phyloP scores from a whole-genome alignment of 1,140 invertebrate genomes.

The Diprion similis region DNA sequence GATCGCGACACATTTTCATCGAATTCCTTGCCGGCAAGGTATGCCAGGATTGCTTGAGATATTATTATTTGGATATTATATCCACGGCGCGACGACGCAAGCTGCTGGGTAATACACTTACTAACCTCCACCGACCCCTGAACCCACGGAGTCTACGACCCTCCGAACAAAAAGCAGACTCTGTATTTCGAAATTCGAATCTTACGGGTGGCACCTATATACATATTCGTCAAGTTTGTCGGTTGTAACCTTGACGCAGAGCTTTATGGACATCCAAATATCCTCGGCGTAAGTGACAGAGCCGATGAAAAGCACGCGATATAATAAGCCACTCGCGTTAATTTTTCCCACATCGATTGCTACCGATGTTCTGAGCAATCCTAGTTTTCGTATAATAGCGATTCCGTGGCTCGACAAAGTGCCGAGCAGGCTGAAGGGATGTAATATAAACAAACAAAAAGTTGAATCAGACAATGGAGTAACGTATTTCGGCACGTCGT shows the following conservation, averaged over 20 bases:
- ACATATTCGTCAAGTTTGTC: no score
- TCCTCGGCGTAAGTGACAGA: not conserved
- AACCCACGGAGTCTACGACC: not conserved
- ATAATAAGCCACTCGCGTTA: no score
- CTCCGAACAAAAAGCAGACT: not conserved
- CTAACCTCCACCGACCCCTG: not conserved
- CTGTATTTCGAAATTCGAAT: no score
- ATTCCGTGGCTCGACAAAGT: no score
- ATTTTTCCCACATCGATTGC: no score
- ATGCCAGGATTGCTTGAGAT: slow-evolving; percentile 41
- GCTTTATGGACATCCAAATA: slow-evolving; percentile 11
- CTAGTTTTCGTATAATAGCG: no score
- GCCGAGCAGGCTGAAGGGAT: no score
- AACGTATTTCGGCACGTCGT: not conserved
- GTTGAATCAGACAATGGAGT: not conserved
- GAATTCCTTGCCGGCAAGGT: slow-evolving; percentile 48
- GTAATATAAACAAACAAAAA: no score
- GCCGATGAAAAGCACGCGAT: no score
- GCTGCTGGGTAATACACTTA: slow-evolving; percentile 48
- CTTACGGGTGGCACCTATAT: no score
- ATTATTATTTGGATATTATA: slow-evolving; percentile 54
- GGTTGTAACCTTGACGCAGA: slow-evolving; percentile 30
- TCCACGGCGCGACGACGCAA: slow-evolving; percentile 38
- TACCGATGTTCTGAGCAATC: no score
- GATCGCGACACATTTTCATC: slow-evolving; percentile 50